Evolutionary conservation across 2,113 vertebrate genomes (phyloP), one percentile per base, ranked within the genome.

Genomic region (Leptocoma aspasia): DNA sequence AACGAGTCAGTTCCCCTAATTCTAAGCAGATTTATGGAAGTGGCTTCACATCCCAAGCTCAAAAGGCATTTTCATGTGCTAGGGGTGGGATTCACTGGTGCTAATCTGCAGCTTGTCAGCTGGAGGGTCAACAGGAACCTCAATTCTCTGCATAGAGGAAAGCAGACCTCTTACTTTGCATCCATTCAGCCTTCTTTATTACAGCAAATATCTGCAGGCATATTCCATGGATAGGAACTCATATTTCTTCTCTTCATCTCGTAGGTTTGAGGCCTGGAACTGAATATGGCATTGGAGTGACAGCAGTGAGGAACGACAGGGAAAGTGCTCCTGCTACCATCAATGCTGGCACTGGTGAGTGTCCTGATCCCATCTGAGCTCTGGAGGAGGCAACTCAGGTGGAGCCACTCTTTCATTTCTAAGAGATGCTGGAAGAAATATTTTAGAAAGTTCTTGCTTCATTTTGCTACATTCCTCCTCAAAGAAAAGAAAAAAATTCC

Each of bases 271-370:
- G 98, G 82, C 99, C 99, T 4, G 99, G 99, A 68, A 99, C 98
- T 5, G 99, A 99, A 92, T 99, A 99, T 12, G 99, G 99, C 27
- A 99, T 99, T 97, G 99, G 99, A 31, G 98, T 99, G 94, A 99
- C 99, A 3, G 99, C 99, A 3, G 98, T 99, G 84, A 99, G 99
- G 92, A 98, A 98, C 0, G 98, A 99, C 96, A 98, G 98, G 73
- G 99, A 99, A 97, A 99, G 99, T 22, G 89, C 98, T 60, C 99
- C 99, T 1, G 97, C 99, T 1, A 99, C 99, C 64, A 99, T 99
- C 92, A 99, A 99, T 1, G 98, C 98, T 15, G 99, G 99, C 77
- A 99, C 99, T 37, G 99, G 99, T 99, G 95, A 98, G 98, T 70
- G 27, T 5, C 37, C 52, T 47, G 24, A 37, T 60, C 31, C 21